These are phyloP conservation scores for Clarias pachynema DNA, from an alignment of 2,797 vertebrate species.

Conservation along the genomic window DNA sequence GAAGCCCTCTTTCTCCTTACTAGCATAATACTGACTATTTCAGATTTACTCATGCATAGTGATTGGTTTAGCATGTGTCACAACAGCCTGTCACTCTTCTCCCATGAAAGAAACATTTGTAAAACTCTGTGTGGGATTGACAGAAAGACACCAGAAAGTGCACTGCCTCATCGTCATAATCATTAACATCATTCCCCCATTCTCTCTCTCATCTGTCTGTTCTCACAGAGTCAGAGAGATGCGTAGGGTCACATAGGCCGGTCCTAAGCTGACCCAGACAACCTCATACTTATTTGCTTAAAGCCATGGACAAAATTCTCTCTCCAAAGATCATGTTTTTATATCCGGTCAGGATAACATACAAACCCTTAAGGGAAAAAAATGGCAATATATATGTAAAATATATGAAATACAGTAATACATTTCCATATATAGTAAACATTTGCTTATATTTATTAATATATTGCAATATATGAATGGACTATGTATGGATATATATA, in stretches of 20 bases:
- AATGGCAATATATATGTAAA: too few species aligned
- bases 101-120: not conserved
- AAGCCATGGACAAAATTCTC: not conserved
- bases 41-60: not conserved
- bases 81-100: constrained; percentile 36
- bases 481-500: too few species aligned
- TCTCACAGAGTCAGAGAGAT: not conserved
- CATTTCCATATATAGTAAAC: too few species aligned
- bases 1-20: not conserved
- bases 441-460: too few species aligned
- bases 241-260: too few species aligned
- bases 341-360: not conserved
- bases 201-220: not conserved
- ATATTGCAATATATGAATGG: too few species aligned
- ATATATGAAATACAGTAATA: too few species aligned
- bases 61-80: constrained; percentile 22
- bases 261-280: not conserved
- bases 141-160: constrained; percentile 4
- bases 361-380: too few species aligned
- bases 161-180: not conserved
- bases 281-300: not conserved
- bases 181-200: not conserved
- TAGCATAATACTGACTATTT: not conserved
- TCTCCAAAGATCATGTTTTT: not conserved
- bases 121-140: not conserved